Base-by-base conservation (phyloP, 1,140 invertebrate species). In the Aphelenchoides avenae region DNA sequence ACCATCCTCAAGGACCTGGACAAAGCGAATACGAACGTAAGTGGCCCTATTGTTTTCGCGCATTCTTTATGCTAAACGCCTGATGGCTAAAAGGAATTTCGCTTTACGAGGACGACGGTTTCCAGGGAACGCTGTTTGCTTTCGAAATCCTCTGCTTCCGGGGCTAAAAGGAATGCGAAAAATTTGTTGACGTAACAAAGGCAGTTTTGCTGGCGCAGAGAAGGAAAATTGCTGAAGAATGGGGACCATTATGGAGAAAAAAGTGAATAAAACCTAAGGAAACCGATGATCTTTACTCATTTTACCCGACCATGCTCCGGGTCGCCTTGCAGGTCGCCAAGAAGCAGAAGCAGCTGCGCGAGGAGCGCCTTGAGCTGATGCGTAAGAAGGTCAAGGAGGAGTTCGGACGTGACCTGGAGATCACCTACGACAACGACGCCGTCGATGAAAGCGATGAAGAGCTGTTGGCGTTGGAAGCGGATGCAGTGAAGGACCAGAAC, bases 1-100 rank as follows among this genome's bases (percentile, higher is more conserved):
- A 73, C 71, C 9, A 73, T 73, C 48, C 27, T 75, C 33, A 76
- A 76, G 39, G 71, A 73, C 50, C 41, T 73, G 41, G 73, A 73
- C 43, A 65, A 69, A 46, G 70, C 72, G 7, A 75, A 75, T 37
- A 67, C 57, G 15, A 61, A 61, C 40, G 69, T 73, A 40, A 50
- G 51, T 18, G 6, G 4, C n/a, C n/a, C n/a, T 11, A 5, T 40
- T 1, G 11, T 18, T 15, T 13, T 9, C 18, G 43, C 3, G 52
- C 24, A 33, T 41, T 37, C 26, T 24, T 52, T 56, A 9, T n/a
- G 18, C 9, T 30, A 34, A 7, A 9, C 6, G n/a, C 29, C n/a
- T n/a, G n/a, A n/a, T n/a, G n/a, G 22, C 9, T 61, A n/a, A 6
- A 11, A 54, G n/a, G 20, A 33, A 20, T 26, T 42, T 11, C 40